Evolutionary conservation across 2,113 vertebrate genomes (phyloP).

Genomic region (Laticauda laticaudata): DNA sequence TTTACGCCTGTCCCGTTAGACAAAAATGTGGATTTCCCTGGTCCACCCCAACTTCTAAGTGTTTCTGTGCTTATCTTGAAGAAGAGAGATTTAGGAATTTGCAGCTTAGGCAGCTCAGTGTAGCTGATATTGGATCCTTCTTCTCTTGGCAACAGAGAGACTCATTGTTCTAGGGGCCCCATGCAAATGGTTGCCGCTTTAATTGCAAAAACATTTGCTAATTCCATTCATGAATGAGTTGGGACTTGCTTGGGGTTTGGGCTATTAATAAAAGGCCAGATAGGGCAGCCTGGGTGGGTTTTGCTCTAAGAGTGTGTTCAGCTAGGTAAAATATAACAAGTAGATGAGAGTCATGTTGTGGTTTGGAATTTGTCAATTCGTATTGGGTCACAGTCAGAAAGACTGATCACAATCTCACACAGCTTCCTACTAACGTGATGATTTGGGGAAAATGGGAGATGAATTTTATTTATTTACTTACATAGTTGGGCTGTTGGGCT

Average conservation of each 20-base stretch:
- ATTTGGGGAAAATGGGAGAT: not conserved
- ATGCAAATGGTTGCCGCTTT: constrained; percentile 70
- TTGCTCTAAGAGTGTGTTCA: not conserved
- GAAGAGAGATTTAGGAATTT: constrained; percentile 72
- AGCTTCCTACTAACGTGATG: not conserved
- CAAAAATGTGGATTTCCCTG: not conserved
- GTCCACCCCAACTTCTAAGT: too few relatives aligned
- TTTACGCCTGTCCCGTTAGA: not conserved
- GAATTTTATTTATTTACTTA: not conserved
- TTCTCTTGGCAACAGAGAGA: constrained; percentile 71
- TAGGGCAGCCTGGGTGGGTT: not conserved
- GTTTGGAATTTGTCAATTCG: not conserved
- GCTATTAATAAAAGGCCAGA: constrained; percentile 56
- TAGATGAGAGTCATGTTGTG: not conserved
- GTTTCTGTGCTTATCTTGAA: constrained; percentile 16
- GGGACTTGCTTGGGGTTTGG: constrained; percentile 55
- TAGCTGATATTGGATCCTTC: constrained; percentile 65
- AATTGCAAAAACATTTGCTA: constrained; percentile 70
- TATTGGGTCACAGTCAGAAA: too few relatives aligned
- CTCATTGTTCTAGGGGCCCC: constrained; percentile 70
- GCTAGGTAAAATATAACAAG: not conserved
- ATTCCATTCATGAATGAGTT: constrained; percentile 60
- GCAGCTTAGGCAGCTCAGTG: constrained; percentile 57
- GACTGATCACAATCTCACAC: not conserved
- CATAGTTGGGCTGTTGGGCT: too few relatives aligned